Evolutionary conservation across 2,888 invertebrate species (phyloP), one percentile per base, ranked within the genome.

Genomic region (Sarcophaga caerulescens): DNA sequence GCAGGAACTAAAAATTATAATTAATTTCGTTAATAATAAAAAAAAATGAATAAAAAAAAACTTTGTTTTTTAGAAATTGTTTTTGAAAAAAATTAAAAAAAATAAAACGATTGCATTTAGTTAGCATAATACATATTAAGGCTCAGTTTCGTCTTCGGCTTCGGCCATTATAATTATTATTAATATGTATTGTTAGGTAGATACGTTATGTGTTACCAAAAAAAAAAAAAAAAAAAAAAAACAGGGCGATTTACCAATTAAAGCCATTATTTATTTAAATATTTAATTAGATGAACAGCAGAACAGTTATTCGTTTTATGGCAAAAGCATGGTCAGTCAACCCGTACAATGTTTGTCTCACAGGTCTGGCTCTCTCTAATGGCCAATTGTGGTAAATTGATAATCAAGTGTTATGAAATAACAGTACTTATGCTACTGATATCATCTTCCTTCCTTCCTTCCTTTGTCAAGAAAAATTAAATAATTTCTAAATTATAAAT

Each of bases 111-210:
- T 10, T 35, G 8, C 3, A 35, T 35, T 35, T 35, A 35, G 35
- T 35, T 35, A 35, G 35, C 70, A 76, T 70, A 63, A 68, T 45
- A 81, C 44, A 69, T 69, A 63, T 63, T 76, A 70, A 17, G 66
- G 14, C 10, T 35, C 10, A 8, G 35, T 35, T 35, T 35, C 10
- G 35, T 8, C 35, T 52, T 52, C 10, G 35, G 35, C 35, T 52
- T 52, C 17, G 17, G 12, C 14, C 52, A 52, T 52, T 52, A 52
- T 52, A 52, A 52, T 52, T 52, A 52, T 52, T 52, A 35, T 52
- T 52, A 52, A 52, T 52, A 52, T 52, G 35, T 14, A 52, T 17
- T 52, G 17, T 52, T 52, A 14, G 35, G 8, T 35, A 35, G 35
- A 8, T 35, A 35, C 35, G 2, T 35, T 35, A 35, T 35, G 35